These are phyloP conservation scores for Agapornis canus DNA, from an alignment of 2,797 vertebrate species.

Conservation along the genomic window DNA sequence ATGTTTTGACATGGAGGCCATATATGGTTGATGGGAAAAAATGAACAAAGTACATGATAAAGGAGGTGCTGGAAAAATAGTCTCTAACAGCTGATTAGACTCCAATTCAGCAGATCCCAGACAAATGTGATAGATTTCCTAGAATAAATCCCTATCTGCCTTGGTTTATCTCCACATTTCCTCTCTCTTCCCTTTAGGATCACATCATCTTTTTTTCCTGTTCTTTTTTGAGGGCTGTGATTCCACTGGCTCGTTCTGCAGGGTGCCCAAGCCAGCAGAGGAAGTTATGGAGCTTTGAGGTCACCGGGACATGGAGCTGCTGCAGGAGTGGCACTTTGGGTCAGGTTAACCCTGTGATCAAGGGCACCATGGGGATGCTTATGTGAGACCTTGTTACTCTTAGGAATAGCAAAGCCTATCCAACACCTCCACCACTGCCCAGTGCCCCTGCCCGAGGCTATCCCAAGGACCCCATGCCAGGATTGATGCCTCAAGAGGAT, in stretches of 20 bases:
- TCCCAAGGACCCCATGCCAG: not conserved
- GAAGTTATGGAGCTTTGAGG: rapidly evolving
- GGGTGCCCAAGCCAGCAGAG: rapidly evolving
- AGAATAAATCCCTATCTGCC: slow-evolving; percentile 8
- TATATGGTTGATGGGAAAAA: slow-evolving; percentile 40
- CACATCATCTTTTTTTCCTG: not conserved
- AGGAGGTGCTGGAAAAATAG: slow-evolving; percentile 52
- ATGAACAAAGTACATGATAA: slow-evolving; percentile 2
- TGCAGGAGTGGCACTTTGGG: not conserved
- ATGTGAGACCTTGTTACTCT: not conserved
- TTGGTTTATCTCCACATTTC: not conserved
- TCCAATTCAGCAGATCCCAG: not conserved
- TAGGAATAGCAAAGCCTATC: not conserved
- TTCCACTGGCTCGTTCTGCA: rapidly evolving
- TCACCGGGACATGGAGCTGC: rapidly evolving
- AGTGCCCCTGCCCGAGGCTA: rapidly evolving
- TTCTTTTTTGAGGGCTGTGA: rapidly evolving
- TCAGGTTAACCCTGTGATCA: not conserved
- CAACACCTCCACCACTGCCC: rapidly evolving
- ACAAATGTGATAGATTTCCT: not conserved
- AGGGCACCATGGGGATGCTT: not conserved
- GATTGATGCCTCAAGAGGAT: not conserved
- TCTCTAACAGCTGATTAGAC: slow-evolving; percentile 18
- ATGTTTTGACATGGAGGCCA: slow-evolving; percentile 64
- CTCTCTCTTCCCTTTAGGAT: not conserved